These are phyloP conservation scores for Polypterus senegalus DNA, from an alignment of 2,113 vertebrate genomes.

Conservation along the genomic window DNA sequence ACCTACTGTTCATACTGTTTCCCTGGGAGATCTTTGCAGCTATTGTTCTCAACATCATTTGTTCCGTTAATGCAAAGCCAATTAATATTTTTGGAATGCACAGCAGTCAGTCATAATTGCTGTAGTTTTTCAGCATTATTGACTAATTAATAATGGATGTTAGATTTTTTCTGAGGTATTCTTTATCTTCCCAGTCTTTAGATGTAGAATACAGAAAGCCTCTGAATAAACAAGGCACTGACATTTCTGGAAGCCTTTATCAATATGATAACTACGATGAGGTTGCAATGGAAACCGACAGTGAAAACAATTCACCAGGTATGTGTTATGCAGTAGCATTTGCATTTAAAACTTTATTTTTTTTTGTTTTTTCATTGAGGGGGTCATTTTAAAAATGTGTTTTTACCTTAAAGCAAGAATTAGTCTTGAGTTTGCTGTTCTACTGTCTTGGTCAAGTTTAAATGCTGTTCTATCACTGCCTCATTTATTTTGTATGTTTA, in stretches of 20 bases:
- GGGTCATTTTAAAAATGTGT: no score
- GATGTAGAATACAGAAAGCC: conserved; percentile 75
- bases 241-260: conserved; percentile 79
- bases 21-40: conserved; percentile 2
- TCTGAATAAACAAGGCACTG: conserved; percentile 61
- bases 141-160: conserved; percentile 3
- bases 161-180: not conserved
- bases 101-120: not conserved
- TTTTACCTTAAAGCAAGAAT: no score
- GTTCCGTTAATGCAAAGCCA: not conserved
- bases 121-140: not conserved
- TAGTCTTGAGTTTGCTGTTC: no score
- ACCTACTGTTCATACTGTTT: conserved; percentile 1
- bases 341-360: not conserved
- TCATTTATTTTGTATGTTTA: no score
- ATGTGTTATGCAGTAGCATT: conserved; percentile 17
- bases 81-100: not conserved
- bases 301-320: conserved; percentile 88
- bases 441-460: no score
- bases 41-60: not conserved
- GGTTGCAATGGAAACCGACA: conserved; percentile 97
- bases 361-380: not conserved
- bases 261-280: conserved; percentile 98
- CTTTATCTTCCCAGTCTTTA: conserved; percentile 54
- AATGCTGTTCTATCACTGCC: no score